These are phyloP conservation scores for Okapia johnstoni DNA, from an alignment of 2,113 vertebrate genomes.

Conservation along the genomic window DNA sequence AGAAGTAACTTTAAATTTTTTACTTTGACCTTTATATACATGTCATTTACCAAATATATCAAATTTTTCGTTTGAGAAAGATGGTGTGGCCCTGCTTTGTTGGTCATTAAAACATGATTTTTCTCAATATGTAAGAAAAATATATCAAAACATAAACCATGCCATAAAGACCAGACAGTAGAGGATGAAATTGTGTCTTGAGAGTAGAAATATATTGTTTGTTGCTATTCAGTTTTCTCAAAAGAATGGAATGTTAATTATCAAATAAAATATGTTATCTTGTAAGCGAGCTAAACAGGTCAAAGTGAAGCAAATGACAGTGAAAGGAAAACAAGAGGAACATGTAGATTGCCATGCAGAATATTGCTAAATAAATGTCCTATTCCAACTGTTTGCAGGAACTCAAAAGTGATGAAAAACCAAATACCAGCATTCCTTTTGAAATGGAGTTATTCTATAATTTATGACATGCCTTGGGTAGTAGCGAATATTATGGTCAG, in stretches of 20 bases:
- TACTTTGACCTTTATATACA: background rate
- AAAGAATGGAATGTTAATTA: conserved; percentile 19
- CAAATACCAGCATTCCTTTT: background rate
- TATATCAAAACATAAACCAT: background rate
- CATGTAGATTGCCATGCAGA: background rate
- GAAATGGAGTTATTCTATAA: background rate
- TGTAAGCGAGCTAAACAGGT: background rate
- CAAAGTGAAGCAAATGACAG: background rate
- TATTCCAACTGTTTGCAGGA: background rate
- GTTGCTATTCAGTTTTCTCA: background rate
- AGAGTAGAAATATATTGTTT: background rate
- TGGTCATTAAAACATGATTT: background rate
- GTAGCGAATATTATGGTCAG: background rate
- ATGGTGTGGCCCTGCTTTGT: background rate
- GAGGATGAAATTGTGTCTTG: background rate
- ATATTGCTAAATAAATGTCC: background rate
- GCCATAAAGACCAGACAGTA: background rate
- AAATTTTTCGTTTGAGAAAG: background rate
- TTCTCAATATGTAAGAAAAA: background rate
- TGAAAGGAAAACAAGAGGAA: background rate
- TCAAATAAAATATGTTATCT: background rate
- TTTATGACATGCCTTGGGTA: background rate
- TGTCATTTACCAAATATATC: background rate
- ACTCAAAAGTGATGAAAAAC: background rate
- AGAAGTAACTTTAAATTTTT: background rate